Evolutionary conservation across 2,113 vertebrate species (phyloP), one percentile per base, ranked within the genome.

Genomic region (Onychostruthus taczanowskii): DNA sequence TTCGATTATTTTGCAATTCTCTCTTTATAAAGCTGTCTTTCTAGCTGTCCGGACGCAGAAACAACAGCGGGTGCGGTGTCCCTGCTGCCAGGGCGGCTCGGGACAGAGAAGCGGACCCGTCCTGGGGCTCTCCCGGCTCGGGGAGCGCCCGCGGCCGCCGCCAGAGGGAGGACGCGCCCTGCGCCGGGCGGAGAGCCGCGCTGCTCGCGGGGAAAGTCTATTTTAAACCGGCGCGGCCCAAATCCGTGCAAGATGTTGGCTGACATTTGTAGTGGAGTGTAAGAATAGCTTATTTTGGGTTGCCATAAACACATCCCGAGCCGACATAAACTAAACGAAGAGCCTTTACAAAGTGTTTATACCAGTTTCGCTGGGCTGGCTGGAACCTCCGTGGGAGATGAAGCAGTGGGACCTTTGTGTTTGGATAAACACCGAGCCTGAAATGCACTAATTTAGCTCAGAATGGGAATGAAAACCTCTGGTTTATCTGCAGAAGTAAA

Each of bases 131-230:
- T 52, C 50, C 9, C 16, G 6, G 50, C 50, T 52, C 50, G 16
- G 50, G 16, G 16, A 30, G 39, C 67, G 15, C 66, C 35, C 33
- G 2, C 1, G 23, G 10, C 72, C 26, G 64, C 95, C 97, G 73
- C 80, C 52, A 97, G 96, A 95, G 96, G 97, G 96, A 80, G 83
- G 67, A 83, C 89, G 61, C 9, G 91, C 31, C 87, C 47, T 46
- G 87, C 52, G 37, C 55, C 55, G 2, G 20, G 30, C 53, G 13
- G 53, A 37, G 53, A 4, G 8, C 53, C 53, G 53, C 11, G 30
- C 53, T 5, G 30, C 30, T 31, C 53, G 4, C 53, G 8, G 31
- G 31, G 55, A n/a, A 56, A 56, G n/a, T 22, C 55, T 58, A 43
- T 94, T 94, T 94, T 66, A 85, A 73, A 73, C 10, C 89, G 16